These are phyloP conservation scores for Drosophila albomicans DNA, from an alignment of 1,140 invertebrate genomes.

Conservation along the genomic window DNA sequence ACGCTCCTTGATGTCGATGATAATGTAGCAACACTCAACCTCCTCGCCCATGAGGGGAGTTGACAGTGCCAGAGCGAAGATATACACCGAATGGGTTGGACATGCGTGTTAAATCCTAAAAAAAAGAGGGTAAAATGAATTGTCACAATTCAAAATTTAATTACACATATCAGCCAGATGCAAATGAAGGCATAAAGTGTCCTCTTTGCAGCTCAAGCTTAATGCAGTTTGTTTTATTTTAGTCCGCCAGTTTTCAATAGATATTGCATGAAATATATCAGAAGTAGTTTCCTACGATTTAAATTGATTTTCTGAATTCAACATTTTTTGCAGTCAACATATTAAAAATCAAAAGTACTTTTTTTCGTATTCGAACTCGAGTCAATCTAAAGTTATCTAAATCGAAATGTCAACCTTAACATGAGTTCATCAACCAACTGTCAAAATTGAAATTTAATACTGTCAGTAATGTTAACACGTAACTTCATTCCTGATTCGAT, in stretches of 20 bases:
- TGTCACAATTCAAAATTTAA: constrained; percentile 80
- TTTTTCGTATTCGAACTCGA: not conserved
- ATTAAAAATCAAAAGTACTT: not conserved
- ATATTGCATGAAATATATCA: too few species aligned
- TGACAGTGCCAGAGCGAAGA: constrained; percentile 19
- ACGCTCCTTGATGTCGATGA: constrained; percentile 63
- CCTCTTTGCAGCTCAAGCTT: not conserved
- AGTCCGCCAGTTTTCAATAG: too few species aligned
- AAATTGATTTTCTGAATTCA: too few species aligned
- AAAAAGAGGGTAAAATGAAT: constrained; percentile 55
- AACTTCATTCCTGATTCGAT: constrained; percentile 45
- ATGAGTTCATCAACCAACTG: constrained; percentile 53
- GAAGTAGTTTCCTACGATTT: too few species aligned
- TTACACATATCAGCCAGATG: constrained; percentile 56
- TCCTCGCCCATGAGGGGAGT: constrained; percentile 36
- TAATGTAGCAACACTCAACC: constrained; percentile 80
- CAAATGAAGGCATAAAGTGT: constrained; percentile 31
- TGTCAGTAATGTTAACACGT: constrained; percentile 72
- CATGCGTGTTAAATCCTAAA: constrained; percentile 32
- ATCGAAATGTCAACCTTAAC: constrained; percentile 1
- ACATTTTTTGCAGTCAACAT: too few species aligned
- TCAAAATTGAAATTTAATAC: constrained; percentile 78
- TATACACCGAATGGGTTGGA: constrained; percentile 70
- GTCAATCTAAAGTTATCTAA: not conserved
- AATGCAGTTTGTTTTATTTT: not conserved